Percentiles rank a stretch among this genome's conserved stretches.
phyloP scores from a whole-genome alignment of 2,797 vertebrate species.

The Iguana delicatissima region DNA sequence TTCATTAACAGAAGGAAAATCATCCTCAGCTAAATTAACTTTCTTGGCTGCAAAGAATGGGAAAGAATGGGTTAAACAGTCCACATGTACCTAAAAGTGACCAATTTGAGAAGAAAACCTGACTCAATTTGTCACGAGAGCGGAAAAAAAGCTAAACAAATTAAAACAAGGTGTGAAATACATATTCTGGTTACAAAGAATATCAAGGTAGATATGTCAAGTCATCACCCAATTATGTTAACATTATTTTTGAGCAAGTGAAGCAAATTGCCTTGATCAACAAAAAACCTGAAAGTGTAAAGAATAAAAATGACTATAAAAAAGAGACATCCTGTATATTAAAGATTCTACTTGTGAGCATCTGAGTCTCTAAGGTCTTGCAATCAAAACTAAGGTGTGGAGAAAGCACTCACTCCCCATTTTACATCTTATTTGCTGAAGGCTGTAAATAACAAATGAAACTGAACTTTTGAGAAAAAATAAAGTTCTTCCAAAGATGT shows the following conservation, averaged over 20 bases:
- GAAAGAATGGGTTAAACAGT: not conserved
- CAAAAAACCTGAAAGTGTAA: slow-evolving; percentile 45
- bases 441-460: slow-evolving; percentile 14
- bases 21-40: not conserved
- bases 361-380: slow-evolving; percentile 6
- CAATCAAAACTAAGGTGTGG: slow-evolving; percentile 5
- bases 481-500: not conserved
- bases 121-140: not conserved
- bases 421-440: slow-evolving; percentile 24
- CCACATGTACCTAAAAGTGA: slow-evolving; percentile 28
- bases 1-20: not conserved
- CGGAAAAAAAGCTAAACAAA: slow-evolving; percentile 15
- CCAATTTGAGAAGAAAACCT: slow-evolving; percentile 17
- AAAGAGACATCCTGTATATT: slow-evolving; percentile 28
- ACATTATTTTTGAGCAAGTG: slow-evolving; percentile 41
- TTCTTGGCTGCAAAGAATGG: not conserved
- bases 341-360: slow-evolving; percentile 32
- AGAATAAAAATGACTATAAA: slow-evolving; percentile 34
- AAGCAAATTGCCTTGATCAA: slow-evolving; percentile 29
- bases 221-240: slow-evolving; percentile 29
- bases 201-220: slow-evolving; percentile 36
- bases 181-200: slow-evolving; percentile 17
- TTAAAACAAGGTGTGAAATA: slow-evolving; percentile 25
- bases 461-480: slow-evolving; percentile 17
- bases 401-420: slow-evolving; percentile 15